Conservation (phyloP, 2,113 vertebrate species). For the Hipposideros armiger region DNA sequence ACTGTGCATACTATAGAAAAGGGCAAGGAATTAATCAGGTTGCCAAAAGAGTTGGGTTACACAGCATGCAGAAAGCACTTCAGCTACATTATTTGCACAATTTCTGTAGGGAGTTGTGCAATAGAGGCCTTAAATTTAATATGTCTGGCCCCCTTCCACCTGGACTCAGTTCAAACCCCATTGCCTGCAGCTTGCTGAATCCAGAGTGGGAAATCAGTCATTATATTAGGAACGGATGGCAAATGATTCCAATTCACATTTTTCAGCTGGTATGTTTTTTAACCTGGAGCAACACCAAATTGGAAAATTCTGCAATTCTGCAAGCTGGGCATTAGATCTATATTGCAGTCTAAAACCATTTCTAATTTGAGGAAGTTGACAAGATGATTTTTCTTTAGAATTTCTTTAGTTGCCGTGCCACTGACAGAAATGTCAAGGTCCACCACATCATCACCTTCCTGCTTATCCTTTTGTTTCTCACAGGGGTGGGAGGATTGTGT, state of each 20-base stretch:
- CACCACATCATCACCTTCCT: constrained; percentile 42
- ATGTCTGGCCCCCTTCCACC: constrained; percentile 87
- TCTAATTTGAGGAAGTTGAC: constrained; percentile 77
- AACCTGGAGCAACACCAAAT: constrained; percentile 86
- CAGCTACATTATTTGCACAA: constrained; percentile 87
- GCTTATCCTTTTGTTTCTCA: constrained; percentile 54
- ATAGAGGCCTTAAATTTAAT: constrained; percentile 88
- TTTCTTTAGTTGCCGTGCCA: constrained; percentile 76
- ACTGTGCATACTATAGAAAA: constrained; percentile 77
- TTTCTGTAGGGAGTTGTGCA: constrained; percentile 88
- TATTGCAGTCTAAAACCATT: constrained; percentile 83
- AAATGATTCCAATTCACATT: constrained; percentile 87
- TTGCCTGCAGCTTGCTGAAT: constrained; percentile 86
- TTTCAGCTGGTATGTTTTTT: constrained; percentile 86
- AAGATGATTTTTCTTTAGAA: constrained; percentile 76
- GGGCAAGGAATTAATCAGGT: constrained; percentile 81
- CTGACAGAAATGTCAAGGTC: constrained; percentile 61
- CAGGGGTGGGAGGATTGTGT: not conserved
- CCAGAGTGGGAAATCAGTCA: constrained; percentile 88
- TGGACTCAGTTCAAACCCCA: constrained; percentile 86
- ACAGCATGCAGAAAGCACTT: constrained; percentile 84
- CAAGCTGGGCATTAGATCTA: constrained; percentile 80
- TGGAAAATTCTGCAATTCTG: constrained; percentile 86
- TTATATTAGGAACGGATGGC: constrained; percentile 87
- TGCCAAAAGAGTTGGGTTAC: constrained; percentile 83